Conservation (phyloP, 2,113 vertebrate species). For the Castor canadensis region DNA sequence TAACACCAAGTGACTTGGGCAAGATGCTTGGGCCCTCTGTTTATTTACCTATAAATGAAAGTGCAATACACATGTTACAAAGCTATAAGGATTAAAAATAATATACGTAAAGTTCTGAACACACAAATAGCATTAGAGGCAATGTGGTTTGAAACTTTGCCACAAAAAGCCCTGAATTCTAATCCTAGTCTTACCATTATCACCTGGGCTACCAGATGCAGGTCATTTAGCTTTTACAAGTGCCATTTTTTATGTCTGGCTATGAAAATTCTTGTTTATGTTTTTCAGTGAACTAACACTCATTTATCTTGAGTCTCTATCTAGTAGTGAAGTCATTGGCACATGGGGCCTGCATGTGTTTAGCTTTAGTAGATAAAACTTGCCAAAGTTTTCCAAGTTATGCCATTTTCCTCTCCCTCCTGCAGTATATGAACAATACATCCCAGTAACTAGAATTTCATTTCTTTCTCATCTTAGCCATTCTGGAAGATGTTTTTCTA, state of each 20-base stretch:
- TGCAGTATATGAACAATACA: background rate
- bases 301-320: background rate
- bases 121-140: background rate
- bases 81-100: background rate
- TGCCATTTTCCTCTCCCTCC: background rate
- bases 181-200: background rate
- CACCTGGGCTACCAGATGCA: background rate
- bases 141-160: background rate
- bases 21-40: background rate
- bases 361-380: background rate
- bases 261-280: background rate
- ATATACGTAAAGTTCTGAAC: background rate
- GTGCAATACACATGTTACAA: background rate
- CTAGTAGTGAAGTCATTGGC: background rate
- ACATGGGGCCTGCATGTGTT: background rate
- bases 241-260: background rate
- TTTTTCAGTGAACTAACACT: background rate
- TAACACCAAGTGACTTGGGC: no score
- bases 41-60: slow-evolving; percentile 5
- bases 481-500: background rate
- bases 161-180: background rate
- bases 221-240: background rate
- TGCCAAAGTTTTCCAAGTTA: background rate
- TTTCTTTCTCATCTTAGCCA: slow-evolving; percentile 20
- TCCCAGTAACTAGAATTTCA: no score